phyloP scores from a whole-genome alignment of 2,888 invertebrate species.

The Ethmia dodecea region DNA sequence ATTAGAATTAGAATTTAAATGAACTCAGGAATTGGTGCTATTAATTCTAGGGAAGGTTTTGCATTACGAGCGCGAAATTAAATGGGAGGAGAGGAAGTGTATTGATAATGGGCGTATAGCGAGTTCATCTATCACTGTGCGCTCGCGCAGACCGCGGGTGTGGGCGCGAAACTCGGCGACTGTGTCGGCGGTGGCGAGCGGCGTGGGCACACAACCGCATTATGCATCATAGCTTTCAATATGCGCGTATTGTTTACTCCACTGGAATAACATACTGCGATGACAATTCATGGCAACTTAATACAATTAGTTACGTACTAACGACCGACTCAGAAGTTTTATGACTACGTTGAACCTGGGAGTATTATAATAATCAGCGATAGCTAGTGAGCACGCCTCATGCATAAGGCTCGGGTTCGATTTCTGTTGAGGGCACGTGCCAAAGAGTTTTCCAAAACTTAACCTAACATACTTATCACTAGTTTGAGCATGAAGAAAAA shows the following conservation, averaged over 20 bases:
- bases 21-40: constrained; percentile 2
- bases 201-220: constrained; percentile 23
- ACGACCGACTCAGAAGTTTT: constrained; percentile 7
- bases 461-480: too few relatives aligned
- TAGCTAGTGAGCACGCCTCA: too few relatives aligned
- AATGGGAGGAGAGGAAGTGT: constrained; percentile 14
- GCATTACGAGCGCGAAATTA: constrained; percentile 13
- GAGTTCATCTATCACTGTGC: constrained; percentile 25
- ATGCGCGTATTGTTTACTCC: constrained; percentile 19
- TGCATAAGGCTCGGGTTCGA: too few relatives aligned
- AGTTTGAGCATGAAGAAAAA: too few relatives aligned
- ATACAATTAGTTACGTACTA: not conserved
- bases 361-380: too few relatives aligned
- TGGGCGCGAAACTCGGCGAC: constrained; percentile 25
- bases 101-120: constrained; percentile 24
- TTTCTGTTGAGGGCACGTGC: too few relatives aligned
- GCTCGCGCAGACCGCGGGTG: constrained; percentile 21
- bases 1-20: constrained; percentile 4
- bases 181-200: constrained; percentile 8
- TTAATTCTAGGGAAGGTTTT: constrained; percentile 11
- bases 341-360: constrained; percentile 7
- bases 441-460: too few relatives aligned
- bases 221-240: constrained; percentile 22
- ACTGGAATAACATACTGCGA: constrained; percentile 2
- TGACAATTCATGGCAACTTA: constrained; percentile 2